Conservation (phyloP, 2,797 vertebrate genomes). For the Fringilla coelebs region DNA sequence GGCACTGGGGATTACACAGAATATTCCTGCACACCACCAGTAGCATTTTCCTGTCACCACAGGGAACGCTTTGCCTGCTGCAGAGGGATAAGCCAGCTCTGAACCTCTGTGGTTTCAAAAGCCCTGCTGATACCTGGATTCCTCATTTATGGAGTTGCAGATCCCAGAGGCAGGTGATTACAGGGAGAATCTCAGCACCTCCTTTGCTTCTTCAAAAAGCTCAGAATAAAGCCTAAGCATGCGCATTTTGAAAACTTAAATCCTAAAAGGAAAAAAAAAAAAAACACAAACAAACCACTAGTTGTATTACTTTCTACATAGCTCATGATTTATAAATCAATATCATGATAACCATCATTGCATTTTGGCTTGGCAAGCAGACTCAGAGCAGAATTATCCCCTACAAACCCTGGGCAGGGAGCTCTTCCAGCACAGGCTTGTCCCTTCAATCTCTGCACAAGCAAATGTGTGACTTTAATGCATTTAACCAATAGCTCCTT, state of each 20-base stretch:
- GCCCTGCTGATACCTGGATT: background rate
- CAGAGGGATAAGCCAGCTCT: background rate
- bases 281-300: background rate
- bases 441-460: background rate
- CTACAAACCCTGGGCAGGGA: background rate
- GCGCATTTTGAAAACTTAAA: background rate
- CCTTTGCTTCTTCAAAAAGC: background rate
- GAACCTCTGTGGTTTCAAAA: background rate
- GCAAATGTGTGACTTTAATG: background rate
- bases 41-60: background rate
- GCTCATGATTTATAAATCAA: background rate
- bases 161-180: background rate
- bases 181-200: background rate
- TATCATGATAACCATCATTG: background rate
- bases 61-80: accelerated
- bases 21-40: background rate
- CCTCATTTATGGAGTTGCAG: background rate
- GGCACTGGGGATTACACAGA: background rate
- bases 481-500: background rate
- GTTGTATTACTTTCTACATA: background rate
- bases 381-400: background rate
- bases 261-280: background rate
- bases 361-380: background rate
- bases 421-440: background rate
- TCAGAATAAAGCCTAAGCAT: background rate